phyloP scores from a whole-genome alignment of 1,140 invertebrate genomes.

The Drosophila carrolli region DNA sequence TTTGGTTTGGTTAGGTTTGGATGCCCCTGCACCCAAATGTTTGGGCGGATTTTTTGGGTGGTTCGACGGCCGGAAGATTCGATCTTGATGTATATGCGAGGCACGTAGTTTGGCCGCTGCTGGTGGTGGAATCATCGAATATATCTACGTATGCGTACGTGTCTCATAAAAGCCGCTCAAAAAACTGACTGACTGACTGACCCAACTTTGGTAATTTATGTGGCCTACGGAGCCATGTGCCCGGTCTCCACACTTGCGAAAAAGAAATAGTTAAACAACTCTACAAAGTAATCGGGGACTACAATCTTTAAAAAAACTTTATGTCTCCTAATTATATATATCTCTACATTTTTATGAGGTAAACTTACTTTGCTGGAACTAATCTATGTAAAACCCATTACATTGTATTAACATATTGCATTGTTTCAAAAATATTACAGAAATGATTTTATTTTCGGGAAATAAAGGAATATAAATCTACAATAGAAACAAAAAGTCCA shows the following conservation, averaged over 20 bases:
- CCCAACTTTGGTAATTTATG: conserved; percentile 74
- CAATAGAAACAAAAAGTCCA: background rate
- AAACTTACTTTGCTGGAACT: too few species aligned
- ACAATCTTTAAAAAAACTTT: too few species aligned
- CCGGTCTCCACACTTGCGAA: conserved; percentile 5
- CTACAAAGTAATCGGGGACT: background rate
- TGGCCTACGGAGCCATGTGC: conserved; percentile 43
- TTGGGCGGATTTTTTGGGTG: conserved; percentile 17
- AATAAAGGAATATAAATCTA: background rate
- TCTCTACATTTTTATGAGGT: too few species aligned
- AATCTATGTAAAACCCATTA: background rate
- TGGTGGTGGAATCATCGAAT: conserved; percentile 70
- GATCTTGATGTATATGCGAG: conserved; percentile 64
- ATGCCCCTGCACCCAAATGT: background rate
- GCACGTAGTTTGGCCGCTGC: conserved; percentile 55
- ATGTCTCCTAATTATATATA: background rate
- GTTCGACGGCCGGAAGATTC: conserved; percentile 16
- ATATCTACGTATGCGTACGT: conserved; percentile 45
- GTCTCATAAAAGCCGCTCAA: conserved; percentile 64
- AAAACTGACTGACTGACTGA: conserved; percentile 66
- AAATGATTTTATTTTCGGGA: background rate
- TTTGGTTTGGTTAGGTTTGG: background rate
- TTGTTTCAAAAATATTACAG: background rate
- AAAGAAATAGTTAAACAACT: background rate
- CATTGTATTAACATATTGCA: background rate